Evolutionary conservation across 2,113 vertebrate genomes (phyloP), one percentile per base, ranked within the genome.

Genomic region (Helogale parvula): DNA sequence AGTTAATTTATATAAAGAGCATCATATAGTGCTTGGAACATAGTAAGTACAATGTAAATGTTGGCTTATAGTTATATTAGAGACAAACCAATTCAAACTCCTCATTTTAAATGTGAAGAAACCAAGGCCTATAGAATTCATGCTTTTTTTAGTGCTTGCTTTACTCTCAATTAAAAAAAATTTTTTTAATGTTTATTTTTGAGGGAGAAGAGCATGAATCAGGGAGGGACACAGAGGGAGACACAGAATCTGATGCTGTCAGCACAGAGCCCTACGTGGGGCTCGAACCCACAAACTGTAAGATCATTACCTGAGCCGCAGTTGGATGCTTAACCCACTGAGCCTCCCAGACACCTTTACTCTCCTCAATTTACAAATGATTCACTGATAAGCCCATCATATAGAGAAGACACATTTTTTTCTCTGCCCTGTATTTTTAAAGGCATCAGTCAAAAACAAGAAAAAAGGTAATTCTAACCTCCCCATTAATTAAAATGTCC

Each of bases 1-100:
- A 94, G 8, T 27, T 66, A 19, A 11, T 16, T 66, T 76, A 50
- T 31, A 29, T 17, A 9, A 63, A 54, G 87, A 29, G 35, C 23
- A 5, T 50, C 79, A 29, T 38, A 23, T 31, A 19, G 33, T 25
- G 33, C 66, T 16, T 33, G 47, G 35, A 21, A 65, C 65, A 19
- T 2, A 2, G 27, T 16, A 38, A 50, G n/a, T 33, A 0, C 41
- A n/a, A 2, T n/a, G 38, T 31, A n/a, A 50, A 6, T 2, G 16
- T 27, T 79, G 69, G 57, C 57, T 41, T 60, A 68, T 47, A 81
- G 54, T 66, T 35, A 84, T 9, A 9, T 77, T 35, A 60, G 17
- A 41, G 8, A n/a, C 27, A 38, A 25, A 45, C 35, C 50, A 16
- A 14, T 41, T 41, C 83, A 12, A 10, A 41, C 57, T 45, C 45